Evolutionary conservation across 2,888 invertebrate species (phyloP).

Genomic region (Colostygia pectinataria): DNA sequence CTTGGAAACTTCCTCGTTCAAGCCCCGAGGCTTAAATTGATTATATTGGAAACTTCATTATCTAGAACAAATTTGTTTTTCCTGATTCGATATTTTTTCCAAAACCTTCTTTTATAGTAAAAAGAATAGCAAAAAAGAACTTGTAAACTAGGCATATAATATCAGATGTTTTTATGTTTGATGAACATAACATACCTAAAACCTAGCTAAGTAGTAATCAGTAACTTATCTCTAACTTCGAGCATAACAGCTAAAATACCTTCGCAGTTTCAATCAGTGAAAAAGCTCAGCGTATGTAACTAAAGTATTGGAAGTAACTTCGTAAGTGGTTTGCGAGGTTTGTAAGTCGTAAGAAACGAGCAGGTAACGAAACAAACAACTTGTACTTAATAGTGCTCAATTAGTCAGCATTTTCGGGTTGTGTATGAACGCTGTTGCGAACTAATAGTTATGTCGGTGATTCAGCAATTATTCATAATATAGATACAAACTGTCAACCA

Average conservation of each 20-base stretch:
- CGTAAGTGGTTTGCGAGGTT: constrained; percentile 17
- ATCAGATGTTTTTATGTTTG: too few relatives aligned
- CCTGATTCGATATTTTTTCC: constrained; percentile 5
- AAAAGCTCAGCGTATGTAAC: constrained; percentile 13
- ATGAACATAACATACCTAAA: too few relatives aligned
- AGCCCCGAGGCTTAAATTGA: constrained; percentile 25
- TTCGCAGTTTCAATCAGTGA: constrained; percentile 5
- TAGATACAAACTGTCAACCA: too few relatives aligned
- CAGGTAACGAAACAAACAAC: constrained; percentile 26
- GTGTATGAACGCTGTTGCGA: constrained; percentile 6
- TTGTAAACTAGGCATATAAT: too few relatives aligned
- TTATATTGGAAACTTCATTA: constrained; percentile 31
- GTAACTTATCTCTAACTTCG: too few relatives aligned
- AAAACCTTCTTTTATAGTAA: constrained; percentile 5
- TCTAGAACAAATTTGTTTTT: constrained; percentile 24
- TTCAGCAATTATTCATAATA: too few relatives aligned
- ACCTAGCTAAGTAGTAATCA: too few relatives aligned
- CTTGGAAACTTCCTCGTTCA: constrained; percentile 26
- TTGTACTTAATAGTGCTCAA: constrained; percentile 18
- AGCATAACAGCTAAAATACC: background rate
- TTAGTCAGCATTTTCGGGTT: constrained; percentile 25
- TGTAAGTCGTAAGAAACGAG: constrained; percentile 17
- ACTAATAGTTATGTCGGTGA: too few relatives aligned
- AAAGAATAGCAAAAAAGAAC: background rate
- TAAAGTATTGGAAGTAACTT: constrained; percentile 18